A percentile compares a stretch with the other conserved stretches of the same genome.
Evolutionary conservation across 2,888 invertebrate genomes (phyloP).

Genomic region (Nemoura dubitans): DNA sequence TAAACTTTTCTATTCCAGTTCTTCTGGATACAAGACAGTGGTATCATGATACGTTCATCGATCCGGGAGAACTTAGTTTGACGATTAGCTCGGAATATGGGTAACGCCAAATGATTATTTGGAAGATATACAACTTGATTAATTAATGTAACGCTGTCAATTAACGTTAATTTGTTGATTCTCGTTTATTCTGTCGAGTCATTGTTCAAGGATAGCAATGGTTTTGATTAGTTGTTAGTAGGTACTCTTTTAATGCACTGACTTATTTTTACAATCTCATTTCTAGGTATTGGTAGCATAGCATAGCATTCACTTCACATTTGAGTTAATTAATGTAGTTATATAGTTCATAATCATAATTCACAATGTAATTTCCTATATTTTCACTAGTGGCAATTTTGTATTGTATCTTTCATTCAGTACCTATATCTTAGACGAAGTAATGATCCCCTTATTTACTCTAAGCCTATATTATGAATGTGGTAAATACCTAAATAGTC

Average conservation of each 20-base stretch:
- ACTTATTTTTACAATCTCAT: not conserved
- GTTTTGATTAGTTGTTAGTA: not conserved
- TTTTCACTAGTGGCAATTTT: not conserved
- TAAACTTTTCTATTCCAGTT: conserved; percentile 68
- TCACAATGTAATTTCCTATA: not conserved
- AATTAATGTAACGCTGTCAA: not conserved
- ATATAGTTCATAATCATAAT: too few species aligned
- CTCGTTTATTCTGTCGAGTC: not conserved
- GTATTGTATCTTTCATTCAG: too few species aligned
- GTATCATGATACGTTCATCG: conserved; percentile 89
- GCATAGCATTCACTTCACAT: not conserved
- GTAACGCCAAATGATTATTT: conserved; percentile 57
- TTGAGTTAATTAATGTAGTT: too few species aligned
- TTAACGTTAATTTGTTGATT: not conserved
- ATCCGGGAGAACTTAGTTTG: conserved; percentile 82
- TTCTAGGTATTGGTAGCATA: not conserved
- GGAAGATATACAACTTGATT: not conserved
- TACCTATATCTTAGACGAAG: too few species aligned
- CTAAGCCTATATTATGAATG: too few species aligned
- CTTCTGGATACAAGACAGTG: conserved; percentile 89
- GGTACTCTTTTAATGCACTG: not conserved
- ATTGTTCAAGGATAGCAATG: not conserved
- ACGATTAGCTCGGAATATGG: conserved; percentile 94
- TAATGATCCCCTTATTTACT: too few species aligned
- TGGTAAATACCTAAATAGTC: not conserved